Conservation (phyloP, 2,888 invertebrate species). For the Andrena bucephala region DNA sequence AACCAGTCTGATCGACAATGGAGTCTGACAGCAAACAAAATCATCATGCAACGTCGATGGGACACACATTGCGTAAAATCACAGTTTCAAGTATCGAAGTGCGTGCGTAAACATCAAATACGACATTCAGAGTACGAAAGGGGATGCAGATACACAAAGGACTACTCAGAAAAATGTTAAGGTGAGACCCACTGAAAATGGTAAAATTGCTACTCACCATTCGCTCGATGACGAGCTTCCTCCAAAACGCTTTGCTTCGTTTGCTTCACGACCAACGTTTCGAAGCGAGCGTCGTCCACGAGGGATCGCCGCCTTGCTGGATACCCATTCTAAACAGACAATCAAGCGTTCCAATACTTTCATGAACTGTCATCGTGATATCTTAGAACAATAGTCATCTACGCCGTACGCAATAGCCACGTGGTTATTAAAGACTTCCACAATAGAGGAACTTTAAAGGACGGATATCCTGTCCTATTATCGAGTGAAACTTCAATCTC, state of each 20-base stretch:
- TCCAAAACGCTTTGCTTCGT: slow-evolving; percentile 96
- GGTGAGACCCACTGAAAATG: neutral
- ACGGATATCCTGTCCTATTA: slow-evolving; percentile 41
- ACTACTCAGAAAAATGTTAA: neutral
- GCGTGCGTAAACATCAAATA: neutral
- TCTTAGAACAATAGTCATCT: neutral
- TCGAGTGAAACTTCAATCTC: slow-evolving; percentile 6
- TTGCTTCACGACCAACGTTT: slow-evolving; percentile 97
- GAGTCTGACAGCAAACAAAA: slow-evolving; percentile 86
- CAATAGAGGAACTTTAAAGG: slow-evolving; percentile 23
- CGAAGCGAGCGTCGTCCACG: slow-evolving; percentile 99
- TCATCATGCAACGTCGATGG: slow-evolving; percentile 75
- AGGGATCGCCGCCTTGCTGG: slow-evolving; percentile 97
- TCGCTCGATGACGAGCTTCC: slow-evolving; percentile 94
- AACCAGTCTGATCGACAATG: slow-evolving; percentile 89
- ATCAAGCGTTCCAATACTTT: neutral
- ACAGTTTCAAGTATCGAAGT: neutral
- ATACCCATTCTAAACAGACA: slow-evolving; percentile 92
- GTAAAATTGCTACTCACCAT: slow-evolving; percentile 88
- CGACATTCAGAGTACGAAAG: neutral
- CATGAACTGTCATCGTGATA: neutral
- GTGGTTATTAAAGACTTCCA: neutral
- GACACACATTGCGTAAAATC: neutral
- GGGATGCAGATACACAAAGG: neutral
- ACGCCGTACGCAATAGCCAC: neutral